Evolutionary conservation across 2,888 invertebrate species (phyloP).

Genomic region (Erpobdella octoculata): DNA sequence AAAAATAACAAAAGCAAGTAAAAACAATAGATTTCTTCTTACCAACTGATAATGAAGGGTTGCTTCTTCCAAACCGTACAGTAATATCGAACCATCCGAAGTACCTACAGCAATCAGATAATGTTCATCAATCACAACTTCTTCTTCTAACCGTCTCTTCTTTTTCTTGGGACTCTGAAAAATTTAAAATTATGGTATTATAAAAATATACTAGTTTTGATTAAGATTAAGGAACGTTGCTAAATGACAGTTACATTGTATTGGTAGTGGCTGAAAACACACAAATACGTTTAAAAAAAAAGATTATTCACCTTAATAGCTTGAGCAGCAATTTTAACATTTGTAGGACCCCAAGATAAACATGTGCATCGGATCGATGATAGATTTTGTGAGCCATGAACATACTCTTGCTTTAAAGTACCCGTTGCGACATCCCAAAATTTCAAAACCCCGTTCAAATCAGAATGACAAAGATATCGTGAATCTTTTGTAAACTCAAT

Average conservation of each 20-base stretch:
- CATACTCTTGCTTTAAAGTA: conserved; percentile 74
- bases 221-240: no score
- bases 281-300: no score
- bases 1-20: no score
- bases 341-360: conserved; percentile 77
- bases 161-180: conserved; percentile 39
- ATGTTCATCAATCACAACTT: conserved; percentile 35
- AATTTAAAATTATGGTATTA: no score
- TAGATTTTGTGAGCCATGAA: conserved; percentile 77
- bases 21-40: conserved; percentile 23
- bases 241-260: no score
- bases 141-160: conserved; percentile 49
- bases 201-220: no score
- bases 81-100: conserved; percentile 63
- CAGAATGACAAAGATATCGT: conserved; percentile 49
- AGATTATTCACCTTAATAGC: no score
- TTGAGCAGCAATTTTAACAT: no score
- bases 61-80: conserved; percentile 65
- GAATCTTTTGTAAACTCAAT: conserved; percentile 45
- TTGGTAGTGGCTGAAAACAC: no score
- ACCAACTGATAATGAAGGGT: conserved; percentile 58
- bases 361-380: conserved; percentile 73
- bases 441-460: conserved; percentile 70
- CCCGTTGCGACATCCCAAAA: conserved; percentile 79
- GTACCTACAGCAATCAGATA: conserved; percentile 66